Percentiles rank a stretch among this genome's conserved stretches.
These are phyloP conservation scores for Simalia tracyae DNA, from an alignment of 2,797 vertebrate species.

Conservation along the genomic window DNA sequence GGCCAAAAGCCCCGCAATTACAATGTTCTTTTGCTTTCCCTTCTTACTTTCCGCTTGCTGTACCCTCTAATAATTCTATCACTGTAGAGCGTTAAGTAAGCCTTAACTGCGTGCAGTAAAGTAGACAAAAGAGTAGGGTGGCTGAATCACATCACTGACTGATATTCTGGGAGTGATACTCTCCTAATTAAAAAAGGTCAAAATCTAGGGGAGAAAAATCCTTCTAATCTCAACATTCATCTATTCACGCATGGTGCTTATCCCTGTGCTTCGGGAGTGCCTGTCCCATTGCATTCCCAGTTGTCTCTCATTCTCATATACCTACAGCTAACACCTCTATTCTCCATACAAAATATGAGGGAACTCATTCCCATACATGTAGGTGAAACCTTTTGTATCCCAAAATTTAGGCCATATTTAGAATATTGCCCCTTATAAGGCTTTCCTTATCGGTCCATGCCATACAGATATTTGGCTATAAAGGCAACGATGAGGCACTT, in stretches of 20 bases:
- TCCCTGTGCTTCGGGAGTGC: neutral
- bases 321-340: neutral
- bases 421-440: neutral
- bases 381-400: neutral
- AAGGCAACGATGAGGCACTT: neutral
- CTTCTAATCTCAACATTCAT: neutral
- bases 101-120: neutral
- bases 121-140: neutral
- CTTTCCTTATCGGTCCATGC: neutral
- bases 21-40: neutral
- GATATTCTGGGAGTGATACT: neutral
- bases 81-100: neutral
- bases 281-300: neutral
- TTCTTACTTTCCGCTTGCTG: neutral
- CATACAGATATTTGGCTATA: neutral
- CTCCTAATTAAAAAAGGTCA: neutral
- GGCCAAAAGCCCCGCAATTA: neutral
- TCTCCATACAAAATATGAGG: neutral
- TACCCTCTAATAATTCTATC: conserved; percentile 8
- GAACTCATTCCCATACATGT: neutral
- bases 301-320: neutral
- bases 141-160: neutral
- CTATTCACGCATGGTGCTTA: neutral
- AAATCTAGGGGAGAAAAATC: neutral
- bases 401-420: neutral